Percentiles rank a stretch among this genome's conserved stretches.
phyloP scores from a whole-genome alignment of 92 coral and sea anemone species.

The Pocillopora grandis region DNA sequence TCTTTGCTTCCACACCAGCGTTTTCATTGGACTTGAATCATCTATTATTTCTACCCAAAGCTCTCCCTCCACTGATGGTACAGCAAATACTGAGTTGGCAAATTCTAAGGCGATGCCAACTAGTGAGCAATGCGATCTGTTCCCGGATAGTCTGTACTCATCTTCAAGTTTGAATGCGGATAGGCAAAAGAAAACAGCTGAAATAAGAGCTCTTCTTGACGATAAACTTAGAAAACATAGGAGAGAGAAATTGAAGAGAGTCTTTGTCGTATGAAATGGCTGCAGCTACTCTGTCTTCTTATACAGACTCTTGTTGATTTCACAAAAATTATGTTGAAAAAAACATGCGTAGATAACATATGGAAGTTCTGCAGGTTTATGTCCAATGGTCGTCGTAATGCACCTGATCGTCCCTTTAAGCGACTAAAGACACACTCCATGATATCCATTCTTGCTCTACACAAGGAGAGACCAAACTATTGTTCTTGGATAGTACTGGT shows the following conservation, averaged over 20 bases:
- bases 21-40: no score
- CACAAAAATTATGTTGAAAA: conserved; percentile 71
- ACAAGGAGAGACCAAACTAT: conserved; percentile 58
- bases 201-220: no score
- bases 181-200: no score
- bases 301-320: conserved; percentile 48
- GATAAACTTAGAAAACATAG: no score
- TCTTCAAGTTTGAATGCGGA: no score
- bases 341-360: conserved; percentile 67
- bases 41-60: no score
- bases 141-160: no score
- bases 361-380: conserved; percentile 59
- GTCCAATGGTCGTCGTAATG: conserved; percentile 53
- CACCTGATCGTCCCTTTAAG: conserved; percentile 60
- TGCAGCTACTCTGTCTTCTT: conserved; percentile 40
- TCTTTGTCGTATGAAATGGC: conserved; percentile 50
- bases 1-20: no score
- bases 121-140: no score
- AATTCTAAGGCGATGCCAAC: no score
- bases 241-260: not conserved
- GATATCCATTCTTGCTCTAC: conserved; percentile 63
- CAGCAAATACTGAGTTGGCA: no score
- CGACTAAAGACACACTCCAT: conserved; percentile 66
- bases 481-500: conserved; percentile 61
- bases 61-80: no score